phyloP scores from a whole-genome alignment of 2,797 vertebrate genomes.

The Notoglanidium macrostoma region DNA sequence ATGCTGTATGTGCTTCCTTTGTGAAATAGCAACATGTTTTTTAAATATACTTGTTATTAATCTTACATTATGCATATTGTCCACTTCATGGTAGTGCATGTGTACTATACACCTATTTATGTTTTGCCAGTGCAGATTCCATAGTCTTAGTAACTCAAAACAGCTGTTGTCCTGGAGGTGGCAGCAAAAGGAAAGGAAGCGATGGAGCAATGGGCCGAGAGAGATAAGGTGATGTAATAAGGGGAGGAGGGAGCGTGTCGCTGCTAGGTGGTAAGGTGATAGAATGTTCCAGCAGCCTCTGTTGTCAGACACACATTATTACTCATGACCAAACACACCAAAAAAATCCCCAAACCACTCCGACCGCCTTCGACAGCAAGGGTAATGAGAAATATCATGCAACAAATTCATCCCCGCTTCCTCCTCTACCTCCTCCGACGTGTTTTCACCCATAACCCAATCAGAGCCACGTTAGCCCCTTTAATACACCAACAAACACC shows the following conservation, averaged over 20 bases:
- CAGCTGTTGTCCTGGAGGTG: conserved; percentile 42
- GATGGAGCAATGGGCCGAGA: background rate
- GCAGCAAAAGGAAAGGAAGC: conserved; percentile 36
- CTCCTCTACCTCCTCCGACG: background rate
- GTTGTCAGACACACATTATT: conserved; percentile 53
- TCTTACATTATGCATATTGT: background rate
- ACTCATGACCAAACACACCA: background rate
- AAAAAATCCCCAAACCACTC: background rate
- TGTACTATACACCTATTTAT: background rate
- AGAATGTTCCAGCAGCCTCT: conserved; percentile 61
- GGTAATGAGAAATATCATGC: conserved; percentile 26
- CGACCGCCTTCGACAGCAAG: conserved; percentile 6
- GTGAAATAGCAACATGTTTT: background rate
- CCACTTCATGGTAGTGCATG: no score
- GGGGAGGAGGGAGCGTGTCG: conserved; percentile 41
- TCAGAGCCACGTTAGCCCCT: conserved; percentile 14
- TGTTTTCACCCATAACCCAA: conserved; percentile 13
- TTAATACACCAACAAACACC: conserved; percentile 10
- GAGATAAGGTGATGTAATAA: conserved; percentile 51
- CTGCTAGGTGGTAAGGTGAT: conserved; percentile 66
- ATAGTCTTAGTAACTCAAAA: background rate
- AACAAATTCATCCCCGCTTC: conserved; percentile 25
- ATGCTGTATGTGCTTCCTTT: background rate
- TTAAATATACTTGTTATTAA: background rate
- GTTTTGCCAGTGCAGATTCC: background rate